phyloP scores from a whole-genome alignment of 2,113 vertebrate genomes.

The Lophius piscatorius region DNA sequence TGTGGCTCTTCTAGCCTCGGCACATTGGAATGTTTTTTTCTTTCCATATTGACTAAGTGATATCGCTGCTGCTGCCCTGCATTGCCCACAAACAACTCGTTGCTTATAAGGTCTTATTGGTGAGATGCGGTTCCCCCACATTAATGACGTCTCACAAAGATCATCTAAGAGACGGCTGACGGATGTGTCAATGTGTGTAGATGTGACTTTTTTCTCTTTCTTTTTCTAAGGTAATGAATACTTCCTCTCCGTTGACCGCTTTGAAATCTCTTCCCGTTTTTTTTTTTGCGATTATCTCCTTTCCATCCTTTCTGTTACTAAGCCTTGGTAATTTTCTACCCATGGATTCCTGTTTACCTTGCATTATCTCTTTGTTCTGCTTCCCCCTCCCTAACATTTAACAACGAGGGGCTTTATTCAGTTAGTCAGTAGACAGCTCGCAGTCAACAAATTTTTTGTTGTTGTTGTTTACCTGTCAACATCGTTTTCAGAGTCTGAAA shows the following conservation, averaged over 20 bases:
- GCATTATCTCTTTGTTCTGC: too few species aligned
- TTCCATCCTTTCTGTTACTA: too few species aligned
- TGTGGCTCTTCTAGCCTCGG: constrained; percentile 12
- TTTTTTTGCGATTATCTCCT: too few species aligned
- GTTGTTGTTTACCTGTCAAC: too few species aligned
- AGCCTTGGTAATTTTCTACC: too few species aligned
- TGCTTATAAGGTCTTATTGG: constrained; percentile 53
- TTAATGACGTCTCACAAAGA: constrained; percentile 62
- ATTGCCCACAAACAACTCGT: constrained; percentile 54
- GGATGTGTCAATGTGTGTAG: too few species aligned
- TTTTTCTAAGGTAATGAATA: constrained; percentile 14
- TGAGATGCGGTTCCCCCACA: constrained; percentile 42
- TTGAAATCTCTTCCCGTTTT: constrained; percentile 11
- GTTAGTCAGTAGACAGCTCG: too few species aligned
- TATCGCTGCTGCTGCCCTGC: constrained; percentile 52
- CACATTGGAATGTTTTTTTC: constrained; percentile 37
- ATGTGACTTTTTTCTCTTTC: constrained; percentile 24
- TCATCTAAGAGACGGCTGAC: constrained; percentile 34
- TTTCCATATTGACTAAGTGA: constrained; percentile 38
- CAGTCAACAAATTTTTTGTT: too few species aligned
- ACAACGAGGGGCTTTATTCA: too few species aligned
- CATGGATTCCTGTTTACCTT: too few species aligned
- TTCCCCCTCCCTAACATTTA: too few species aligned
- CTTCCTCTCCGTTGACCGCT: constrained; percentile 1
- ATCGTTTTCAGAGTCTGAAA: too few species aligned